A percentile compares a stretch with the other conserved stretches of the same genome.
Evolutionary conservation across 1,140 invertebrate genomes (phyloP).

Genomic region (Drosophila orena): DNA sequence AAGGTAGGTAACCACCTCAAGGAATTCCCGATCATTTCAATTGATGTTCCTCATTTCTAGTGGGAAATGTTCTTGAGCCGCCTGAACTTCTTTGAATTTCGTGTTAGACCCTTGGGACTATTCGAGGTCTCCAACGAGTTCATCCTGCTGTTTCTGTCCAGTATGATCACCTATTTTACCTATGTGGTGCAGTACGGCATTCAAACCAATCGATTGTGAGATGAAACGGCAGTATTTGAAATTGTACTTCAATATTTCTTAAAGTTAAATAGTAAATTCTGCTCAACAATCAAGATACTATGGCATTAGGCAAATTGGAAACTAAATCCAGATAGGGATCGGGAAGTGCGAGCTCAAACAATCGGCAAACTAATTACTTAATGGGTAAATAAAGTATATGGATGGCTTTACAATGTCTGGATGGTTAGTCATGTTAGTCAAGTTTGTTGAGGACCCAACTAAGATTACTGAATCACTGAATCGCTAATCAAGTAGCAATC

Average conservation of each 20-base stretch:
- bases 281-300: neutral
- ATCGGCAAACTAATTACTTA: conserved; percentile 32
- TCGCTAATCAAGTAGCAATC: neutral
- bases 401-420: neutral
- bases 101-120: conserved; percentile 54
- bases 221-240: neutral
- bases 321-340: conserved; percentile 15
- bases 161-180: conserved; percentile 66
- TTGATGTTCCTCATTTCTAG: conserved; percentile 12
- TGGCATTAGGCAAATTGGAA: conserved; percentile 14
- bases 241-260: neutral
- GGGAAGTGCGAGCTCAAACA: neutral
- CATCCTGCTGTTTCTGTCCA: conserved; percentile 60
- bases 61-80: conserved; percentile 69
- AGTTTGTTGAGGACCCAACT: conserved; percentile 11
- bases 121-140: conserved; percentile 70
- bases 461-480: neutral
- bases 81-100: conserved; percentile 58
- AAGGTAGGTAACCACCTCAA: conserved; percentile 7
- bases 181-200: conserved; percentile 60
- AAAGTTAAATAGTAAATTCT: too few relatives aligned
- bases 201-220: conserved; percentile 47
- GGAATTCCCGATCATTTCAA: neutral
- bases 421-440: conserved; percentile 15
- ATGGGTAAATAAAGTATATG: conserved; percentile 6